These are phyloP conservation scores for Malthinus flaveolus DNA, from an alignment of 2,888 invertebrate genomes.

Conservation along the genomic window DNA sequence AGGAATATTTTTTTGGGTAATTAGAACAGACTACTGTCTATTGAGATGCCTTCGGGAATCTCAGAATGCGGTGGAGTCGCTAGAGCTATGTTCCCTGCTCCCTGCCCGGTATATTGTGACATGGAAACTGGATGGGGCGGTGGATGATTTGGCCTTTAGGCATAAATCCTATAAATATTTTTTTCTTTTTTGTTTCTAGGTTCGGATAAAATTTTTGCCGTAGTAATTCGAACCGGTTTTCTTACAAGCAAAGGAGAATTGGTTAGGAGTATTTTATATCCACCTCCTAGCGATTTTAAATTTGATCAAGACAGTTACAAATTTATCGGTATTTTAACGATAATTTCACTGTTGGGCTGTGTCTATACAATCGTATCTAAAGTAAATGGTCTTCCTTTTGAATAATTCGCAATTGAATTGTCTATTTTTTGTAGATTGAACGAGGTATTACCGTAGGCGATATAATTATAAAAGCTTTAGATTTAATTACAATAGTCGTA, in stretches of 20 bases:
- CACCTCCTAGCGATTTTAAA: constrained; percentile 94
- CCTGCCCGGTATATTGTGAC: too few species aligned
- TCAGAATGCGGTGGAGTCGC: too few species aligned
- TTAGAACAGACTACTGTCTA: too few species aligned
- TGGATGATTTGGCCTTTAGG: too few species aligned
- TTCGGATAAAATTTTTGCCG: constrained; percentile 55
- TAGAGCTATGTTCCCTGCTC: too few species aligned
- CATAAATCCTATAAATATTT: too few species aligned
- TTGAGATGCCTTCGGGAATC: too few species aligned
- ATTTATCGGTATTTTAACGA: constrained; percentile 80
- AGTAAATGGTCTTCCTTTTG: constrained; percentile 55
- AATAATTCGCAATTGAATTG: neutral
- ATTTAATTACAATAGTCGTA: constrained; percentile 91
- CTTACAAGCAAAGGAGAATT: constrained; percentile 85
- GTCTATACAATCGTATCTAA: constrained; percentile 86
- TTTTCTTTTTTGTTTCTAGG: constrained; percentile 22
- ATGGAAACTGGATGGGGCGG: too few species aligned
- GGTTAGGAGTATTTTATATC: constrained; percentile 91
- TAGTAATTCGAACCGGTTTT: constrained; percentile 85
- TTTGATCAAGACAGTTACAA: constrained; percentile 93
- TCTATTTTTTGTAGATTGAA: constrained; percentile 57
- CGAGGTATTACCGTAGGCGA: constrained; percentile 64
- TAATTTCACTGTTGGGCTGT: constrained; percentile 80
- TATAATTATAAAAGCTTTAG: constrained; percentile 80
- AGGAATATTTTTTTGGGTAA: too few species aligned